A percentile compares a stretch with the other conserved stretches of the same genome.
These are phyloP conservation scores for Limnephilus marmoratus DNA, from an alignment of 2,888 invertebrate genomes.

Conservation along the genomic window DNA sequence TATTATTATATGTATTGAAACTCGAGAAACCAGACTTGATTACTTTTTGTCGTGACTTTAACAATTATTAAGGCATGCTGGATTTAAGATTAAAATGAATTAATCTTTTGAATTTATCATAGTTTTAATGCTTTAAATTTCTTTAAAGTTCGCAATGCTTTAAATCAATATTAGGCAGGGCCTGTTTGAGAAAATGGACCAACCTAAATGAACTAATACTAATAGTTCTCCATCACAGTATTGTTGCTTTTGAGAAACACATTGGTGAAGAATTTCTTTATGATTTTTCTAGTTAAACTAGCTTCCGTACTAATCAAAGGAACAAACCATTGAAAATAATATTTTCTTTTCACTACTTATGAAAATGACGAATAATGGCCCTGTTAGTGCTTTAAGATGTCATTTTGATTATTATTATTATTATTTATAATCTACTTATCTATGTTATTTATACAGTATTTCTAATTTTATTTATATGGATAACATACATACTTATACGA, in stretches of 20 bases:
- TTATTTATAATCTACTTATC: neutral
- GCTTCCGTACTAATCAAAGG: neutral
- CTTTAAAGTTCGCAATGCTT: slow-evolving; percentile 8
- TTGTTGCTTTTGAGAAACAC: neutral
- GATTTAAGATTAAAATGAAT: neutral
- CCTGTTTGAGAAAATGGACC: neutral
- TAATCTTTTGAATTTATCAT: neutral
- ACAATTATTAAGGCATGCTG: neutral
- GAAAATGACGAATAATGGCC: neutral
- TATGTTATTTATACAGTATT: neutral
- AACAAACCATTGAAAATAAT: neutral
- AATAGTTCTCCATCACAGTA: neutral
- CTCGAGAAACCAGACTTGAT: slow-evolving; percentile 22
- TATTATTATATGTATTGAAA: slow-evolving; percentile 14
- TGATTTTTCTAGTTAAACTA: neutral
- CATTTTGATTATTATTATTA: neutral
- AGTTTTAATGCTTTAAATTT: neutral
- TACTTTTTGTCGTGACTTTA: slow-evolving; percentile 4
- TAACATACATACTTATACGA: neutral
- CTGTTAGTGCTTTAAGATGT: neutral
- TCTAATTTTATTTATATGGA: neutral
- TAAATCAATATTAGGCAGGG: neutral
- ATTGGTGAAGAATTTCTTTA: neutral
- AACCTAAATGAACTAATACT: neutral
- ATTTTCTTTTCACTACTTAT: neutral